A percentile compares a stretch with the other conserved stretches of the same genome.
These are phyloP conservation scores for Percopsis omiscomaycus DNA, from an alignment of 2,797 vertebrate species.

Conservation along the genomic window DNA sequence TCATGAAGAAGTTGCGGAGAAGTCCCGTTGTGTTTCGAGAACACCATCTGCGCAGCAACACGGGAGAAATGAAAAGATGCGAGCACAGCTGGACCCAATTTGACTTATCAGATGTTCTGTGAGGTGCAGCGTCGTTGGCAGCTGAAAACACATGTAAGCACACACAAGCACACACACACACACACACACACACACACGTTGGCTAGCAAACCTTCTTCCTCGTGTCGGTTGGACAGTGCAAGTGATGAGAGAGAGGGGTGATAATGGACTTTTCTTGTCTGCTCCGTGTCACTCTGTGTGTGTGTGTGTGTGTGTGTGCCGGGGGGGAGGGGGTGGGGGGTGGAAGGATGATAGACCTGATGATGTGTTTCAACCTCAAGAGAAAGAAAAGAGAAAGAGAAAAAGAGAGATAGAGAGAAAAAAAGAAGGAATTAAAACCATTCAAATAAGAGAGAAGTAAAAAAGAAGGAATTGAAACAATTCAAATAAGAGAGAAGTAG, in stretches of 20 bases:
- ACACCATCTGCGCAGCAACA: slow-evolving; percentile 17
- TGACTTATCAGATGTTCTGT: not conserved
- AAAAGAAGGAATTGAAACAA: no score
- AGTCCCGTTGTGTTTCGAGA: slow-evolving; percentile 5
- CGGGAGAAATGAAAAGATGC: not conserved
- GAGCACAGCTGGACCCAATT: slow-evolving; percentile 1
- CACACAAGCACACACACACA: not conserved
- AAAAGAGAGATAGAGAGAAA: slow-evolving; percentile 8
- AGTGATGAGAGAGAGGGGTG: slow-evolving; percentile 64
- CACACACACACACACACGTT: slow-evolving; percentile 2
- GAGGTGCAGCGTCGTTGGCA: not conserved
- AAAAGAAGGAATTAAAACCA: not conserved
- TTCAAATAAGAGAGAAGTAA: not conserved
- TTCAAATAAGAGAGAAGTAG: not conserved
- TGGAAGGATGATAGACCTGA: slow-evolving; percentile 69
- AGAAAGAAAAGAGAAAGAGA: slow-evolving; percentile 21
- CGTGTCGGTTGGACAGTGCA: slow-evolving; percentile 18
- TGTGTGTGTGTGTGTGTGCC: slow-evolving; percentile 55
- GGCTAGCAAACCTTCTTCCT: not conserved
- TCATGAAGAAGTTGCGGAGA: slow-evolving; percentile 8
- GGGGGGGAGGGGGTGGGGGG: no score
- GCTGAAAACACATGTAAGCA: not conserved
- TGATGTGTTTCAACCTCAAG: slow-evolving; percentile 70
- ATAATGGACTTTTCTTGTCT: slow-evolving; percentile 82
- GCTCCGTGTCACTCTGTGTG: slow-evolving; percentile 54